phyloP scores from a whole-genome alignment of 2,888 invertebrate species.

The Drosophila pseudotakahashii region DNA sequence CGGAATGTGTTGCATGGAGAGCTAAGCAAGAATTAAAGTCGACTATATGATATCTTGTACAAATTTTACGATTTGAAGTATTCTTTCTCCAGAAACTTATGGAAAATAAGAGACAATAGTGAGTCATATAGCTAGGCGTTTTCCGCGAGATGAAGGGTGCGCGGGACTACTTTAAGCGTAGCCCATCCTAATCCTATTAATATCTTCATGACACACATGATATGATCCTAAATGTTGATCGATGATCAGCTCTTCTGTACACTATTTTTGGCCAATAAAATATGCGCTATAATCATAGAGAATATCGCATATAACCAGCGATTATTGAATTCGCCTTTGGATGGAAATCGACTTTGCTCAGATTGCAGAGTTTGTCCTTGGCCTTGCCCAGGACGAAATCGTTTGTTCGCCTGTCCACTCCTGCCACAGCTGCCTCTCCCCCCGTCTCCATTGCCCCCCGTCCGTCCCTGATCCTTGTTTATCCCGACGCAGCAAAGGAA shows the following conservation, averaged over 20 bases:
- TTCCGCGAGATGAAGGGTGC: too few species aligned
- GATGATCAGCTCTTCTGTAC: not conserved
- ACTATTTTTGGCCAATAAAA: not conserved
- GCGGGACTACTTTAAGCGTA: too few species aligned
- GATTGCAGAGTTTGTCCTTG: slow-evolving; percentile 32
- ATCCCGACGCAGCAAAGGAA: slow-evolving; percentile 50
- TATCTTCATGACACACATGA: too few species aligned
- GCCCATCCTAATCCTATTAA: not conserved
- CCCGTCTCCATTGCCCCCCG: slow-evolving; percentile 14
- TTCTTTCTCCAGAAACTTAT: too few species aligned
- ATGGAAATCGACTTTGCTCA: slow-evolving; percentile 1
- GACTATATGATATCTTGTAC: not conserved
- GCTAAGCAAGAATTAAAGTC: not conserved
- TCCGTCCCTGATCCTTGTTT: slow-evolving; percentile 39
- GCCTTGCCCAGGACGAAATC: slow-evolving; percentile 35
- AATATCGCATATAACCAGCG: not conserved
- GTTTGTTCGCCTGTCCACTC: slow-evolving; percentile 9
- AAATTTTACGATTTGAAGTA: too few species aligned
- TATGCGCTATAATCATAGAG: not conserved
- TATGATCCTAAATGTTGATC: not conserved
- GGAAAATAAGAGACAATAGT: too few species aligned
- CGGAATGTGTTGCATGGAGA: slow-evolving; percentile 8
- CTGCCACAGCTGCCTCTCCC: slow-evolving; percentile 37
- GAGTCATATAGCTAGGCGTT: too few species aligned
- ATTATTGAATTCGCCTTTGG: slow-evolving; percentile 7